A percentile compares a stretch with the other conserved stretches of the same genome.
Evolutionary conservation across 2,113 vertebrate genomes (phyloP).

Genomic region (Chaetura pelagica): DNA sequence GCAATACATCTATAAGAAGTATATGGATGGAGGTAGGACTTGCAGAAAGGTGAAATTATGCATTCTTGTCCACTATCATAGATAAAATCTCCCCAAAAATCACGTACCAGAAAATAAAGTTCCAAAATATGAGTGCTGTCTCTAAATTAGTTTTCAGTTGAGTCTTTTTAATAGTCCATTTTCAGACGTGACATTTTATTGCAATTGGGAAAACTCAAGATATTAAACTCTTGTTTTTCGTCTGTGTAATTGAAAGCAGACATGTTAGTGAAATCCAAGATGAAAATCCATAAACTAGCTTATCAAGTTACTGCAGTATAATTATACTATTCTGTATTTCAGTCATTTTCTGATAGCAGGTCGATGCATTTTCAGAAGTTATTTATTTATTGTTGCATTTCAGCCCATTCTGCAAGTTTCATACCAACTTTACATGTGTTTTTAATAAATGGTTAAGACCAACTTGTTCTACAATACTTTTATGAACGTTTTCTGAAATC

Average conservation of each 20-base stretch:
- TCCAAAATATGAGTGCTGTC: neutral
- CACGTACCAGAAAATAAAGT: neutral
- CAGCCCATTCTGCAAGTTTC: neutral
- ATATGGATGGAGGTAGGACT: neutral
- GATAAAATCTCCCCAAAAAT: neutral
- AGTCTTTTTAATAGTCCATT: neutral
- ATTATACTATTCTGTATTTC: slow-evolving; percentile 19
- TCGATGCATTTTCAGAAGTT: neutral
- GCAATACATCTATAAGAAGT: slow-evolving; percentile 28
- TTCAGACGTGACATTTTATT: neutral
- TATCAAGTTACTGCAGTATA: slow-evolving; percentile 40
- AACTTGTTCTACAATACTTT: neutral
- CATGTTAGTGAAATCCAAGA: slow-evolving; percentile 22
- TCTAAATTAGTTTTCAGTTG: neutral
- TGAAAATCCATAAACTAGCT: slow-evolving; percentile 23
- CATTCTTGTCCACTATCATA: neutral
- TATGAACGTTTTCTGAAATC: neutral
- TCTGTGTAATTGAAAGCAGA: slow-evolving; percentile 62
- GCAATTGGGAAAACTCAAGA: slow-evolving; percentile 28
- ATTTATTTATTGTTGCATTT: neutral
- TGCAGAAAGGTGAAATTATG: neutral
- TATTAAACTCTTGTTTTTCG: slow-evolving; percentile 42
- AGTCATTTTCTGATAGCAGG: slow-evolving; percentile 6
- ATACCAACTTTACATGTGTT: neutral
- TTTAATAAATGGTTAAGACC: slow-evolving; percentile 16